phyloP scores from a whole-genome alignment of 2,113 vertebrate genomes.

The Erythrolamprus reginae region DNA sequence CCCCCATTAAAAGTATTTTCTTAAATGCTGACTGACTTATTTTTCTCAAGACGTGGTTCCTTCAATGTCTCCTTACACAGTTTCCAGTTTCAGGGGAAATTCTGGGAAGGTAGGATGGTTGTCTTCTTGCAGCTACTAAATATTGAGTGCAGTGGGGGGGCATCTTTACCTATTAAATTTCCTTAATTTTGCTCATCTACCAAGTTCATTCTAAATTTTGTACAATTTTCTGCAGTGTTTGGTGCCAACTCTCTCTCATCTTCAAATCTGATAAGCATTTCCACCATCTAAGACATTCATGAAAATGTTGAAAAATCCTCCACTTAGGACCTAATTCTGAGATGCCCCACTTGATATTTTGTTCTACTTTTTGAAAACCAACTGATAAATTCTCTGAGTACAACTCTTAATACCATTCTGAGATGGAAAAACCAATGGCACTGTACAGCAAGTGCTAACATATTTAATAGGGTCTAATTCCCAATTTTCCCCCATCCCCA shows the following conservation, averaged over 20 bases:
- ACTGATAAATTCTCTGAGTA: background rate
- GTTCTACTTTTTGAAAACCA: background rate
- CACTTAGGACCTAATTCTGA: background rate
- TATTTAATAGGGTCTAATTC: background rate
- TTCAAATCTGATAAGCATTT: background rate
- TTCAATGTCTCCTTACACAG: background rate
- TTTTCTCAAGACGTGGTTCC: background rate
- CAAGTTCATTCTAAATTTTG: background rate
- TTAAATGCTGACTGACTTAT: background rate
- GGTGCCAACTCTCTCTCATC: background rate
- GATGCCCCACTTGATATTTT: background rate
- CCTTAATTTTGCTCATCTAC: background rate
- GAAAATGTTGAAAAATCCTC: background rate
- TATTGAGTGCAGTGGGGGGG: background rate
- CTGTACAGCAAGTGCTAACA: background rate
- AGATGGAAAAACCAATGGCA: background rate
- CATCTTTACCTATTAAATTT: background rate
- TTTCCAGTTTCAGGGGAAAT: background rate
- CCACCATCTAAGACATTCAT: background rate
- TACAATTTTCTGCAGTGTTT: background rate
- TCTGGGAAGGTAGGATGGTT: background rate
- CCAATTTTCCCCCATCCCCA: background rate
- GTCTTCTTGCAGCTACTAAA: background rate
- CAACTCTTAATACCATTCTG: background rate
- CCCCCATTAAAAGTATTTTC: background rate